phyloP scores from a whole-genome alignment of 35 echinoderm and acorn worm genomes.

The Eucidaris tribuloides region DNA sequence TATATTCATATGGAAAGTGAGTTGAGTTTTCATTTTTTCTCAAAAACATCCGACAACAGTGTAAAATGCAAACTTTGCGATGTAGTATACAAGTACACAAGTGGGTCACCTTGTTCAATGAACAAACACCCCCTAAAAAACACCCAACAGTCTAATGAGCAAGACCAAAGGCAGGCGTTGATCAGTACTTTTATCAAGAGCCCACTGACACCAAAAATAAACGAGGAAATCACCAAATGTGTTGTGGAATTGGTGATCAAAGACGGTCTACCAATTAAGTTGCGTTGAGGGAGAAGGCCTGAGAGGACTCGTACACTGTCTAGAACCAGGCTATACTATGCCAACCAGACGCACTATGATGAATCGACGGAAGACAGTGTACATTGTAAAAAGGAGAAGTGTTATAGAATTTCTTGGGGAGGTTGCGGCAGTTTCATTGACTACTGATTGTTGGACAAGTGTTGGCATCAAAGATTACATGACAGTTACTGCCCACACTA shows the following conservation, averaged over 20 bases:
- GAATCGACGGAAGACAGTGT: neutral
- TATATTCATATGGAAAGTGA: too few species aligned
- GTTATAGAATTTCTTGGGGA: neutral
- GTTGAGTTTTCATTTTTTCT: too few species aligned
- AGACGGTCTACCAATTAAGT: constrained; percentile 26
- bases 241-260: constrained; percentile 7
- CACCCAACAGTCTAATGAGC: too few species aligned
- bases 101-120: too few species aligned
- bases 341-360: neutral
- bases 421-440: neutral
- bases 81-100: too few species aligned
- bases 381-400: neutral
- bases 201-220: too few species aligned
- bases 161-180: too few species aligned
- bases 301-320: neutral
- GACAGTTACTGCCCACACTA: constrained; percentile 20
- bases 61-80: too few species aligned
- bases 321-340: constrained; percentile 20
- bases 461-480: neutral
- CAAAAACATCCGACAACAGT: too few species aligned
- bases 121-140: too few species aligned
- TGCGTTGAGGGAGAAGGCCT: constrained; percentile 7
- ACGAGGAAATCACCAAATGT: too few species aligned
- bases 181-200: too few species aligned
- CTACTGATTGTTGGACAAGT: constrained; percentile 35